These are phyloP conservation scores for Girardinus metallicus DNA, from an alignment of 2,797 vertebrate species.

Conservation along the genomic window DNA sequence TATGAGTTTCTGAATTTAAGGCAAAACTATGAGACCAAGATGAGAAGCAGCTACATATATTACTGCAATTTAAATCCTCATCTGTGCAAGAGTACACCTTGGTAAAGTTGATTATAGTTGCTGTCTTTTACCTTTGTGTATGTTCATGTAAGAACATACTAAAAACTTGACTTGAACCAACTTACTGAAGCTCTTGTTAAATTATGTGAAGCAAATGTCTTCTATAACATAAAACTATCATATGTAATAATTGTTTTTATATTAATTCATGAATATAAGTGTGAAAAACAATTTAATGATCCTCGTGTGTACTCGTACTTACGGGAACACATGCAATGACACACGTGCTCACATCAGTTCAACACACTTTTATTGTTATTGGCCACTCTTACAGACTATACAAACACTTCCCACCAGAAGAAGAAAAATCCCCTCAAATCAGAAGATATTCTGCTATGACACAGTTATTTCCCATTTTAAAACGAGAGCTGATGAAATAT, in stretches of 20 bases:
- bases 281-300: neutral
- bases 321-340: neutral
- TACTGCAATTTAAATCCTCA: neutral
- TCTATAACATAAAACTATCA: neutral
- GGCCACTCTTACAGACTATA: neutral
- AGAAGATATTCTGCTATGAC: neutral
- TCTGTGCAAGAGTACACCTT: neutral
- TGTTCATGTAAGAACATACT: too few species aligned
- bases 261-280: neutral
- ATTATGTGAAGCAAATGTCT: neutral
- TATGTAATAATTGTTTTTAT: neutral
- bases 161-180: neutral
- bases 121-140: neutral
- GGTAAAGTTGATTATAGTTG: neutral
- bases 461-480: neutral
- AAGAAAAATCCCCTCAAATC: neutral
- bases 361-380: conserved; percentile 22
- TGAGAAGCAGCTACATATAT: neutral
- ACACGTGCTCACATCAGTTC: conserved; percentile 3
- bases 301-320: too few species aligned
- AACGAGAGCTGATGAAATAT: conserved; percentile 6
- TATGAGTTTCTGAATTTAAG: neutral
- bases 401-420: neutral
- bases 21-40: neutral
- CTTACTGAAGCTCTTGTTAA: neutral